Conservation (phyloP, 2,888 invertebrate genomes). For the Mantis religiosa region DNA sequence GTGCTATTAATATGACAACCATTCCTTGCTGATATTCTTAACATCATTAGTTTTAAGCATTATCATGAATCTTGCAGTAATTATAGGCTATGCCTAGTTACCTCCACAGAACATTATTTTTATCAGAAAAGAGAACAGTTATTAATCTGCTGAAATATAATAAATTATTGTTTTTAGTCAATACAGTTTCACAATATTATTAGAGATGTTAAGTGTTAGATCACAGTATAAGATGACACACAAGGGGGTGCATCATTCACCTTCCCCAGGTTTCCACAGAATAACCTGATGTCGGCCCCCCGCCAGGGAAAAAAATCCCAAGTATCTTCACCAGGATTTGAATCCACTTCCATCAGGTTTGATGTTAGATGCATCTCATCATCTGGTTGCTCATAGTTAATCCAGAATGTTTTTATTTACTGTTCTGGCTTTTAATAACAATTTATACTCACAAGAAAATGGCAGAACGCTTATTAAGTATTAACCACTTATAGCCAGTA, state of each 20-base stretch:
- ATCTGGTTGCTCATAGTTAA: not conserved
- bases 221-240: not conserved
- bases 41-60: too few relatives aligned
- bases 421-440: not conserved
- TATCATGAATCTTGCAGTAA: too few relatives aligned
- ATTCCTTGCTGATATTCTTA: too few relatives aligned
- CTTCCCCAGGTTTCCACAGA: constrained; percentile 5
- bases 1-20: too few relatives aligned
- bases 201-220: not conserved
- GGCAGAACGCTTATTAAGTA: not conserved
- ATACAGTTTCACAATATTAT: not conserved
- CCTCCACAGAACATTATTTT: too few relatives aligned
- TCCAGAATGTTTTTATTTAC: not conserved
- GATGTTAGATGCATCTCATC: not conserved
- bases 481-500: not conserved
- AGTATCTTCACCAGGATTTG: constrained; percentile 1
- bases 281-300: not conserved
- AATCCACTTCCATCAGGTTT: constrained; percentile 2
- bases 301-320: constrained; percentile 7
- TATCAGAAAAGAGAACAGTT: too few relatives aligned
- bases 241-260: constrained; percentile 1
- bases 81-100: too few relatives aligned
- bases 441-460: not conserved
- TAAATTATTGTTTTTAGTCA: not conserved
- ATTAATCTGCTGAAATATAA: too few relatives aligned